Base-by-base conservation (phyloP, 2,888 invertebrate genomes). In the Carcina quercana region DNA sequence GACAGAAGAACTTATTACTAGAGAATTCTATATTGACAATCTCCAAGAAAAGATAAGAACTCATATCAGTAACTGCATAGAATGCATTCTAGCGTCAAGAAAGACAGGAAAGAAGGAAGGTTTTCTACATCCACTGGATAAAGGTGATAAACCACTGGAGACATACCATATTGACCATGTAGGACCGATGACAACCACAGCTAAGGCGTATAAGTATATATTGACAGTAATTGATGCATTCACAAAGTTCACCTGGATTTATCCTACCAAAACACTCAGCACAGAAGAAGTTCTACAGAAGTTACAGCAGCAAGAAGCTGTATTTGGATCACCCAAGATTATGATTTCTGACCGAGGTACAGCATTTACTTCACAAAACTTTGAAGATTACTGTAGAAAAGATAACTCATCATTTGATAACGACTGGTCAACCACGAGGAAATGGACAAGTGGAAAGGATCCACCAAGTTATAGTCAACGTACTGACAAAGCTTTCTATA, bases 121-220 rank as follows among this genome's bases (percentile, higher is more conserved):
- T 10, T 48, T 45, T 3, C 37, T 66, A 13, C 31, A 55, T 25
- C 49, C 54, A 0, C 54, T 69, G 2, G 45, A 53, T 7, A 66
- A 66, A 37, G 52, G 47, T 6, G 53, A 52, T 12, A 15, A 29
- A 2, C 64, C 63, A 2, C 26, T 65, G 3, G 29, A 48, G 8
- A 63, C 59, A 0, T 53, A 47, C 7, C 60, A 65, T 22, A 27
- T 58, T 3, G 68, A 69, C 36, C 64, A 59, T 34, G 29, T 68
- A 2, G 65, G 60, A 6, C 62, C 60, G 1, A 17, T 59, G 1
- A 43, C 49, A 3, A 40, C 49, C 1, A 62, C 59, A 5, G 38
- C 43, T n/a, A 58, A 59, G 32, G 28, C 37, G 5, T 59, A 59
- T 25, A 53, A 57, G 10, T 41, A 65, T 28, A 54, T 71, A 3